Evolutionary conservation across 2,797 vertebrate genomes (phyloP).

Genomic region (Semaprochilodus insignis): DNA sequence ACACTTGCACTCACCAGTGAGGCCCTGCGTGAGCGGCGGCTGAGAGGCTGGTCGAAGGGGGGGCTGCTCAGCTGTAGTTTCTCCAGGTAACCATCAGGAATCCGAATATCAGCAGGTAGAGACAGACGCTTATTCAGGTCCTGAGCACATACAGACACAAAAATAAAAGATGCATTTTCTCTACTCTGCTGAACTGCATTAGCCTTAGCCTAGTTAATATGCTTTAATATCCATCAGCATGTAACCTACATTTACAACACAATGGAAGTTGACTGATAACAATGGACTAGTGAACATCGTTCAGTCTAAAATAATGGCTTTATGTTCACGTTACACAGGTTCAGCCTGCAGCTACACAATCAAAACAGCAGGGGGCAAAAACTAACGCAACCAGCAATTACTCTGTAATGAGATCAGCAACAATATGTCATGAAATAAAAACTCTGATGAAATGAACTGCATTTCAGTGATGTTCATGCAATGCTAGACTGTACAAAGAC

Average conservation of each 20-base stretch:
- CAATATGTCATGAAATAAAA: not conserved
- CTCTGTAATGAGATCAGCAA: not conserved
- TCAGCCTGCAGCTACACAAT: not conserved
- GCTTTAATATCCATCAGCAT: not conserved
- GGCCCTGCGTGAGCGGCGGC: conserved; percentile 85
- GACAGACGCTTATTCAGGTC: conserved; percentile 90
- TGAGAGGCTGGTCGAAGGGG: conserved; percentile 93
- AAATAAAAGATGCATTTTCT: not conserved
- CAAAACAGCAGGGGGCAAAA: conserved; percentile 47
- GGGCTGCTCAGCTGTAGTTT: conserved; percentile 96
- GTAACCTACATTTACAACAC: not conserved
- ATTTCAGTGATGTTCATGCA: not conserved
- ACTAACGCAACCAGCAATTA: not conserved
- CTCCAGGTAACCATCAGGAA: conserved; percentile 96
- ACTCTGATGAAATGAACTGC: not conserved
- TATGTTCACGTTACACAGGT: not conserved
- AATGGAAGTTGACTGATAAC: not conserved
- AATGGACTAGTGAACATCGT: not conserved
- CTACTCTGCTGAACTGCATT: not conserved
- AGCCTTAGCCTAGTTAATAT: too few relatives aligned
- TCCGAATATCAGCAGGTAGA: conserved; percentile 95
- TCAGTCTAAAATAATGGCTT: too few relatives aligned
- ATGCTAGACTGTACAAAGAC: not conserved
- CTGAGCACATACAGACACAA: conserved; percentile 35
- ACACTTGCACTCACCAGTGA: conserved; percentile 79